Evolutionary conservation across 2,113 vertebrate genomes (phyloP).

Genomic region (Sebastes fasciatus): DNA sequence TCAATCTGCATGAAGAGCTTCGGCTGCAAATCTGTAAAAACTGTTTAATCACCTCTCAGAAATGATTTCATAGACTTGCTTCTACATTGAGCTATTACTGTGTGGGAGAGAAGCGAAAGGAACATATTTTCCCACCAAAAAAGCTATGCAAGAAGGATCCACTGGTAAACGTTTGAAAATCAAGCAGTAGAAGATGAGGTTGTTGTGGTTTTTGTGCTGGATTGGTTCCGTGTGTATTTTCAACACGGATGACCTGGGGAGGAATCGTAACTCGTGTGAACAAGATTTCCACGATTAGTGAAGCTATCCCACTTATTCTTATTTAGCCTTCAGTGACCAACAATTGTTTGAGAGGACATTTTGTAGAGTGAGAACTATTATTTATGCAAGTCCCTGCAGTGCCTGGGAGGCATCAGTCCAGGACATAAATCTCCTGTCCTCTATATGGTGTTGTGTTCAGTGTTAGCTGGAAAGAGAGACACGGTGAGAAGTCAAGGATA

Average conservation of each 20-base stretch:
- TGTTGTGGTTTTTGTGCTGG: neutral
- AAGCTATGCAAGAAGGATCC: neutral
- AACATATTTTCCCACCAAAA: neutral
- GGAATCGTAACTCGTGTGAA: neutral
- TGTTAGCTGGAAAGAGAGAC: slow-evolving; percentile 17
- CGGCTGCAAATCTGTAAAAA: neutral
- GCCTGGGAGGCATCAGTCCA: slow-evolving; percentile 1
- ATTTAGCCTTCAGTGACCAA: neutral
- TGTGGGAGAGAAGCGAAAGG: neutral
- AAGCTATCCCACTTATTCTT: neutral
- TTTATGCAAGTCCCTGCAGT: neutral
- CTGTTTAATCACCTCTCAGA: slow-evolving; percentile 13
- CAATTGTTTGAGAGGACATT: neutral
- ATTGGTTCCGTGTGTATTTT: neutral
- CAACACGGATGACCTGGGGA: neutral
- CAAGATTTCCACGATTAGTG: neutral
- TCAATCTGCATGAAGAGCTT: neutral
- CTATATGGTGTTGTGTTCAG: neutral
- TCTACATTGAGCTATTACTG: neutral
- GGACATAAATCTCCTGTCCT: slow-evolving; percentile 6
- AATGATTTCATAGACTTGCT: neutral
- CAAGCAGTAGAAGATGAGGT: neutral
- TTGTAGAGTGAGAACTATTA: neutral
- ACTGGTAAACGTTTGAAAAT: neutral
- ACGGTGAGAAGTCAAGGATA: slow-evolving; percentile 15